Conservation (phyloP, 2,113 vertebrate species). For the Motacilla tschutschensis region DNA sequence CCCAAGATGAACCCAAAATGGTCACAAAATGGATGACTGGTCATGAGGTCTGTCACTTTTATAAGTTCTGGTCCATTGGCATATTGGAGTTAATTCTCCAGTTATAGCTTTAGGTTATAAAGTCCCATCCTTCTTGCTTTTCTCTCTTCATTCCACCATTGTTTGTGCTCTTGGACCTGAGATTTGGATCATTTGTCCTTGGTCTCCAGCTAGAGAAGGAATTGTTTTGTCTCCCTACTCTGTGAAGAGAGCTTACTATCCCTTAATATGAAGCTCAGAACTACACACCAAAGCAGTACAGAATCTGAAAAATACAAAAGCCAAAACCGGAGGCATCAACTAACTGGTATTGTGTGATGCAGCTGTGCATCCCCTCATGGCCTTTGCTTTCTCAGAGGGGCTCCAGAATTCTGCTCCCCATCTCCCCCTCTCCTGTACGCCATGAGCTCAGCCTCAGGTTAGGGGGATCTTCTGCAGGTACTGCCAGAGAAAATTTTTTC, state of each 20-base stretch:
- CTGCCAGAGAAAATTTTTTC: background rate
- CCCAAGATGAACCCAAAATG: background rate
- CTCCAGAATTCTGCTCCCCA: background rate
- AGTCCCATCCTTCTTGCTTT: background rate
- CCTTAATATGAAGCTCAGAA: background rate
- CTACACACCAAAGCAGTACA: background rate
- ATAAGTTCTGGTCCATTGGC: background rate
- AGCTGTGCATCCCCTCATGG: background rate
- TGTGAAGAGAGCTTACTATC: background rate
- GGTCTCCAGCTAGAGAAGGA: background rate
- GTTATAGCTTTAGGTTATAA: background rate
- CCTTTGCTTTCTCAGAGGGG: background rate
- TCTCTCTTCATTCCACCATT: background rate
- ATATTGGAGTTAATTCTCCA: background rate
- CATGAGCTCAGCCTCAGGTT: background rate
- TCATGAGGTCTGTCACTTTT: background rate
- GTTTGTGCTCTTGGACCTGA: background rate
- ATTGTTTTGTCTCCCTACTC: background rate
- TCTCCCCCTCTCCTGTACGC: background rate
- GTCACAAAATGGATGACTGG: background rate
- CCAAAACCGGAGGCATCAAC: background rate
- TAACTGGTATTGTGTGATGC: background rate
- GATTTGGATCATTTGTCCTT: background rate
- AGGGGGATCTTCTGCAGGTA: background rate
- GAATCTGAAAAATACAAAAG: background rate